phyloP scores from a whole-genome alignment of 2,888 invertebrate species.

The Crioceris asparagi region DNA sequence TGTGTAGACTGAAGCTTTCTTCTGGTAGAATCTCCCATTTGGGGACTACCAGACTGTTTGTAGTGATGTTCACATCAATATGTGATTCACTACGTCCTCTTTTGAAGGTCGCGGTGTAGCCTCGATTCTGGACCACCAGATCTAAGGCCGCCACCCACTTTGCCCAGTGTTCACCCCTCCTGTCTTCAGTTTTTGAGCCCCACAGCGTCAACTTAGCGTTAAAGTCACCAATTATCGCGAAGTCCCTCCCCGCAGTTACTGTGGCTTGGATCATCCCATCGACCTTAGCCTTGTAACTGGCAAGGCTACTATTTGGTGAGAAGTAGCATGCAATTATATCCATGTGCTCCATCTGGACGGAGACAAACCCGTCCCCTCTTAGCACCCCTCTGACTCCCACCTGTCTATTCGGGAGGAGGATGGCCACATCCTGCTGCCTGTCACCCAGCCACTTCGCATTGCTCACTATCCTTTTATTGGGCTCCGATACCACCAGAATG shows the following conservation, averaged over 20 bases:
- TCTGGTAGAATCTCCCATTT: constrained; percentile 1
- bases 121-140: neutral
- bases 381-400: neutral
- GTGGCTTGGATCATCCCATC: neutral
- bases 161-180: neutral
- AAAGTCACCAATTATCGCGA: neutral
- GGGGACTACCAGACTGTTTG: no score
- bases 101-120: constrained; percentile 1
- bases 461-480: constrained; percentile 6
- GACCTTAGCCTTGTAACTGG: neutral
- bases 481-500: constrained; percentile 6
- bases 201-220: no score
- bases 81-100: neutral
- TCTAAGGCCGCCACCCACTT: constrained; percentile 1
- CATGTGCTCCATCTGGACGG: neutral
- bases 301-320: neutral
- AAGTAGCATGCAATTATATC: no score
- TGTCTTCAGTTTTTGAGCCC: neutral
- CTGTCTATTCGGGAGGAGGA: neutral
- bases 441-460: constrained; percentile 1
- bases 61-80: constrained; percentile 6
- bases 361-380: neutral
- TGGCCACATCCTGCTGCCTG: constrained; percentile 2
- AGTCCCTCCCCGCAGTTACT: neutral
- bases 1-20: neutral